Evolutionary conservation across 2,797 vertebrate genomes (phyloP), one percentile per base, ranked within the genome.

Genomic region (Siniperca undulata): DNA sequence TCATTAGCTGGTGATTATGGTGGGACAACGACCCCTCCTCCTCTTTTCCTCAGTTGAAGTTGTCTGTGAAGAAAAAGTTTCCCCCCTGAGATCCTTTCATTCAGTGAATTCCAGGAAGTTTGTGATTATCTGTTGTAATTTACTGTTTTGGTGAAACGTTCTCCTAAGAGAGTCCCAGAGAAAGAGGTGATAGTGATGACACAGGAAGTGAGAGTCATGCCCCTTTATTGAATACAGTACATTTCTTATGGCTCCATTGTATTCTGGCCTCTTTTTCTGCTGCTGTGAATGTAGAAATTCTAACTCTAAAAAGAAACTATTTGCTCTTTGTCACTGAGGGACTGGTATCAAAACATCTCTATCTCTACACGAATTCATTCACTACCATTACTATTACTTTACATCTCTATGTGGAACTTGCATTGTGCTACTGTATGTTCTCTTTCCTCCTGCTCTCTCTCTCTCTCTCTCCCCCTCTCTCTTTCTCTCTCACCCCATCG

Each of bases 1-100:
- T 62, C 78, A 82, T 88, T 80, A 92, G 70, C 76, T 59, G 1
- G 61, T 24, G 69, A 77, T 87, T 72, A 75, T 3, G 30, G 30
- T 30, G 30, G 30, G 30, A 75, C 19, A 7, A 44, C n/a, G 0
- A 36, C 53, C 42, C 27, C 48, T 34, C 27, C 13, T 8, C 36
- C 48, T 5, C 34, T 7, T 20, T 44, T n/a, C 12, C 53, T 60
- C 42, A 3, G 27, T 2, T 61, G n/a, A 61, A 66, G n/a, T 59
- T 30, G 55, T 12, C 52, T 38, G n/a, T 60, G 40, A 50, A 68
- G 14, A 59, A 24, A 69, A 68, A 19, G 14, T 56, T 30, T 22
- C 40, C 34, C 46, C 40, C n/a, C 16, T 30, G 20, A 56, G 30
- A 48, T n/a, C 19, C 30, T 30, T 38, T 52, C 12, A 27, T 56